These are phyloP conservation scores for Spodoptera exigua DNA, from an alignment of 2,888 invertebrate species.

Conservation along the genomic window DNA sequence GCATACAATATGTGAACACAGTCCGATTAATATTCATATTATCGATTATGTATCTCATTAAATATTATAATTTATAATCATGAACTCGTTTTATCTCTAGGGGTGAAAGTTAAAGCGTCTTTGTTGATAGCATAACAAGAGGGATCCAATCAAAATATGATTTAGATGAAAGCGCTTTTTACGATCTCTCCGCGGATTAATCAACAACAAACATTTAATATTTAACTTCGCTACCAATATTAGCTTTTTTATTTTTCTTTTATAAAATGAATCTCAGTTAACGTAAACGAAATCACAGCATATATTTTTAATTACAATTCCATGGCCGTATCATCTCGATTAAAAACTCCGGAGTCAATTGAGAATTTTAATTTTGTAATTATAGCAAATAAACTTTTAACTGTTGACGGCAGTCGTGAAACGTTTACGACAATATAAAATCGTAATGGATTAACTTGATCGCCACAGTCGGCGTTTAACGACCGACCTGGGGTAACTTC, in stretches of 20 bases:
- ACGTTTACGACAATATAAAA: constrained; percentile 87
- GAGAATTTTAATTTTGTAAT: constrained; percentile 69
- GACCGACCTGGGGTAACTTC: constrained; percentile 82
- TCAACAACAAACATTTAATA: constrained; percentile 23
- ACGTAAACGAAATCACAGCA: constrained; percentile 33
- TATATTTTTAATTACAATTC: constrained; percentile 26
- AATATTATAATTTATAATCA: constrained; percentile 27
- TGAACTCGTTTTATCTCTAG: constrained; percentile 21
- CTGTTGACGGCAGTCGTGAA: constrained; percentile 81
- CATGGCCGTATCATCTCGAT: constrained; percentile 30
- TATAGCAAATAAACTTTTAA: constrained; percentile 74
- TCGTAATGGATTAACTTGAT: constrained; percentile 86
- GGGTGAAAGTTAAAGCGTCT: constrained; percentile 39
- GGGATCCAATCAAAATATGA: constrained; percentile 29
- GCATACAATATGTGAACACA: constrained; percentile 20
- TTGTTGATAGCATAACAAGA: constrained; percentile 33
- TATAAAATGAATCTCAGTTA: constrained; percentile 31
- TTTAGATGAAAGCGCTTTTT: constrained; percentile 25
- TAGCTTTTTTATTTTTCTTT: constrained; percentile 37
- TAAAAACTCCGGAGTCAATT: constrained; percentile 51
- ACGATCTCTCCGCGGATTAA: constrained; percentile 29
- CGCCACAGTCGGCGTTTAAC: constrained; percentile 80
- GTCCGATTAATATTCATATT: constrained; percentile 26
- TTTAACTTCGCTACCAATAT: constrained; percentile 26
- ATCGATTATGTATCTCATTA: constrained; percentile 6